These are phyloP conservation scores for Pogonognathellus flavescens DNA, from an alignment of 1,140 invertebrate genomes.

Conservation along the genomic window DNA sequence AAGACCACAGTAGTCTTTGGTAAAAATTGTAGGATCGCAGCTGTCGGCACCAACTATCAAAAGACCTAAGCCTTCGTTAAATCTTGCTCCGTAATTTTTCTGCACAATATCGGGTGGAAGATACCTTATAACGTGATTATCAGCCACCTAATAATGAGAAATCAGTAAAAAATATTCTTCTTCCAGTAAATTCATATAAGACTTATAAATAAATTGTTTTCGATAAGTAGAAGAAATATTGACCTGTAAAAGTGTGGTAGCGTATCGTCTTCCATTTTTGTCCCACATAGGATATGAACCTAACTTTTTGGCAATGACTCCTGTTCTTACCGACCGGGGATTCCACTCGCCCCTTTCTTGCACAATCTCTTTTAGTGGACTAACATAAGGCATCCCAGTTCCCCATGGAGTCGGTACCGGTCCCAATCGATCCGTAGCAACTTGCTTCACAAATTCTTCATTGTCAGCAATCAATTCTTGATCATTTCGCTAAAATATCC, in stretches of 20 bases:
- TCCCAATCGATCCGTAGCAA: slow-evolving; percentile 78
- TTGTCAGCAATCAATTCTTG: slow-evolving; percentile 85
- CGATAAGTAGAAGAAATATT: neutral
- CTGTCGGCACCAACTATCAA: slow-evolving; percentile 91
- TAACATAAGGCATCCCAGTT: slow-evolving; percentile 70
- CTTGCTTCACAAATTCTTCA: slow-evolving; percentile 84
- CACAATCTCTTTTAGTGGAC: slow-evolving; percentile 75
- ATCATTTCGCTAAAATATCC: slow-evolving; percentile 74
- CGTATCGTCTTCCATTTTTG: slow-evolving; percentile 84
- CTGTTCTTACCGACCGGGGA: slow-evolving; percentile 78
- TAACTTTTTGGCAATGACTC: slow-evolving; percentile 93
- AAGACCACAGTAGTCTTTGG: slow-evolving; percentile 89
- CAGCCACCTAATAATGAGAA: slow-evolving; percentile 79
- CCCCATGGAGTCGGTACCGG: slow-evolving; percentile 70
- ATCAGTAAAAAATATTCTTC: too few species aligned
- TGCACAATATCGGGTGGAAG: slow-evolving; percentile 82
- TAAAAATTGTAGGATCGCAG: slow-evolving; percentile 86
- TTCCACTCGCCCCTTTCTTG: slow-evolving; percentile 76
- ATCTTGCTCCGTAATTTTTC: slow-evolving; percentile 70
- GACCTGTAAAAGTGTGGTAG: slow-evolving; percentile 89
- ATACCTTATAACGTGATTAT: slow-evolving; percentile 97
- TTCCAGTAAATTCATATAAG: too few species aligned
- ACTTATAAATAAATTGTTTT: too few species aligned
- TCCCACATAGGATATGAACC: slow-evolving; percentile 93
- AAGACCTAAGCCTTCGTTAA: slow-evolving; percentile 75